Percentiles rank a stretch among this genome's conserved stretches.
Evolutionary conservation across 2,888 invertebrate genomes (phyloP).

Genomic region (Leucophenga maculata): DNA sequence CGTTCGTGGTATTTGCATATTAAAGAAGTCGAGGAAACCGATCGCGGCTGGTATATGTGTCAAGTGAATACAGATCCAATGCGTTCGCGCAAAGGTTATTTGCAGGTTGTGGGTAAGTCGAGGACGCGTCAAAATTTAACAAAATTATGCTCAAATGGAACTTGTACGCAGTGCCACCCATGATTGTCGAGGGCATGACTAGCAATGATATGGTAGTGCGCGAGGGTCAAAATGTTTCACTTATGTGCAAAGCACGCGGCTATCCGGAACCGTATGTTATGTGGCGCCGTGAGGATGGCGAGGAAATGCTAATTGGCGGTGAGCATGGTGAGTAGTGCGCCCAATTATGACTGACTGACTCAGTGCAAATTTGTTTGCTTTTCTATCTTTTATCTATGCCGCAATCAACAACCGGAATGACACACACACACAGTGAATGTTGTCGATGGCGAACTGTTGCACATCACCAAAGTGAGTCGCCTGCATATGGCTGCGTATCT

Average conservation of each 20-base stretch:
- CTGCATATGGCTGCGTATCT: constrained; percentile 94
- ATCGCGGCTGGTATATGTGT: constrained; percentile 94
- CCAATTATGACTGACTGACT: not conserved
- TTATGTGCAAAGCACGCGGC: constrained; percentile 89
- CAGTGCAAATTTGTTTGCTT: constrained; percentile 28
- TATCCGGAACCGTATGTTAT: constrained; percentile 94
- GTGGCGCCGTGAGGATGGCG: constrained; percentile 92
- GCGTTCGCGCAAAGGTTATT: constrained; percentile 89
- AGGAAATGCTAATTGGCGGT: constrained; percentile 91
- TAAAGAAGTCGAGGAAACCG: constrained; percentile 88
- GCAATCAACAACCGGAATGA: not conserved
- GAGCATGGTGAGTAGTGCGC: constrained; percentile 79
- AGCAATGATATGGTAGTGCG: constrained; percentile 93
- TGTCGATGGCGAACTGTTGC: constrained; percentile 88
- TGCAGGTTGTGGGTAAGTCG: constrained; percentile 90
- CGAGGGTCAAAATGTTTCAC: constrained; percentile 89
- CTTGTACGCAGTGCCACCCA: constrained; percentile 84
- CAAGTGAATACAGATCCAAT: constrained; percentile 96
- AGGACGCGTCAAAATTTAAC: not conserved
- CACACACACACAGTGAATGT: constrained; percentile 79
- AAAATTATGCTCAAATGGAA: too few relatives aligned
- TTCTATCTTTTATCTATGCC: not conserved
- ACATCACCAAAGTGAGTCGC: constrained; percentile 89
- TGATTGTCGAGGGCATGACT: constrained; percentile 90
- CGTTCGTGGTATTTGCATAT: constrained; percentile 93